Evolutionary conservation across 1,140 invertebrate species (phyloP), one percentile per base, ranked within the genome.

Genomic region (Pentalonia nigronervosa): DNA sequence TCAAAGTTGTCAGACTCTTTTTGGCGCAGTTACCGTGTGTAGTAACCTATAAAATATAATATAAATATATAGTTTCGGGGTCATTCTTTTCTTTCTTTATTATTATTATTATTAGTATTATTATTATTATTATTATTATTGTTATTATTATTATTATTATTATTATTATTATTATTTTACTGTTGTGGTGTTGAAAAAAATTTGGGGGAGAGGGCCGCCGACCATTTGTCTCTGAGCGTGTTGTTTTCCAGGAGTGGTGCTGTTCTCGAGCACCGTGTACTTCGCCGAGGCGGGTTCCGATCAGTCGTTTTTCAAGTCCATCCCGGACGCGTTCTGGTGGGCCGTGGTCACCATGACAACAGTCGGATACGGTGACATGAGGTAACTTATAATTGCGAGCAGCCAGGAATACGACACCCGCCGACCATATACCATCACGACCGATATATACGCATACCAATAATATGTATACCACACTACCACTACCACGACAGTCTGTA

Each of bases 291-390:
- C 98, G 95, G 98, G 99, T 96, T 98, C 97, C 96, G 97, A 98
- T 96, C 99, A 99, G 96, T 99, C 99, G 95, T 98, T 99, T 97
- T 99, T 99, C 97, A 99, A 99, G 97, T 99, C 98, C 96, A 99
- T 99, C 96, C 98, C 98, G 95, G 97, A 98, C 96, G 98, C 98
- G 95, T 99, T 99, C 97, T 99, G 99, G 99, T 99, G 99, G 98
- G 98, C 98, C 95, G 98, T 99, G 95, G 99, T 99, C 96, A 99
- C 99, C 96, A 99, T 99, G 99, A 98, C 98, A 94, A 99, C 98
- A 94, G 98, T 99, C 94, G 98, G 99, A 95, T 99, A 99, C 96
- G 99, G 99, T 95, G 99, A 99, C 96, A 99, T 99, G 98, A 98
- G 97, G 97, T 98, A 97, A 96, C 96, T 94, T 76, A 76, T 76